phyloP scores from a whole-genome alignment of 2,888 invertebrate species.

The Gibbula magus region DNA sequence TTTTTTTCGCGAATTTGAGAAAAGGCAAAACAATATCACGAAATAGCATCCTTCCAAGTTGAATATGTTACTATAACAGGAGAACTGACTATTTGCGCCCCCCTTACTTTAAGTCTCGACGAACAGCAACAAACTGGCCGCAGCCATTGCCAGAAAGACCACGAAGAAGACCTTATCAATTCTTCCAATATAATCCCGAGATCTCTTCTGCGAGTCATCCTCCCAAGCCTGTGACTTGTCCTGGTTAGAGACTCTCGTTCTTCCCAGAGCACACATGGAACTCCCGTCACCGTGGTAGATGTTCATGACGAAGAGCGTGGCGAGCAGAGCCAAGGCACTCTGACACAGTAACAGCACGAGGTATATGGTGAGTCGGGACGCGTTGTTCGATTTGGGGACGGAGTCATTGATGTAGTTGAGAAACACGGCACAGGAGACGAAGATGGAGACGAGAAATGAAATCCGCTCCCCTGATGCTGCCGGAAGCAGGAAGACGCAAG shows the following conservation, averaged over 20 bases:
- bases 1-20: no score
- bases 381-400: conserved; percentile 9
- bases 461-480: background rate
- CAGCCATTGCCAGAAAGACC: background rate
- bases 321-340: background rate
- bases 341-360: background rate
- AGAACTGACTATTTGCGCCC: no score
- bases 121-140: background rate
- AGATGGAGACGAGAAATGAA: conserved; percentile 30
- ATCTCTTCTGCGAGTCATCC: no score
- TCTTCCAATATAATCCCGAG: no score
- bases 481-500: background rate
- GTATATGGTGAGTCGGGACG: background rate
- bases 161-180: background rate
- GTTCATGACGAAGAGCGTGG: conserved; percentile 26
- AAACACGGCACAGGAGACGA: conserved; percentile 22
- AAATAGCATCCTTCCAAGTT: no score
- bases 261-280: background rate
- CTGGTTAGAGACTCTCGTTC: background rate
- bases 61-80: no score
- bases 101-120: no score
- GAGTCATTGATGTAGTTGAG: conserved; percentile 27
- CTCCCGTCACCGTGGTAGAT: conserved; percentile 11
- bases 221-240: background rate
- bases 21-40: no score